Percentiles rank a stretch among this genome's conserved stretches.
Conservation (phyloP, 2,888 invertebrate species). For the Morpho deidamia region DNA sequence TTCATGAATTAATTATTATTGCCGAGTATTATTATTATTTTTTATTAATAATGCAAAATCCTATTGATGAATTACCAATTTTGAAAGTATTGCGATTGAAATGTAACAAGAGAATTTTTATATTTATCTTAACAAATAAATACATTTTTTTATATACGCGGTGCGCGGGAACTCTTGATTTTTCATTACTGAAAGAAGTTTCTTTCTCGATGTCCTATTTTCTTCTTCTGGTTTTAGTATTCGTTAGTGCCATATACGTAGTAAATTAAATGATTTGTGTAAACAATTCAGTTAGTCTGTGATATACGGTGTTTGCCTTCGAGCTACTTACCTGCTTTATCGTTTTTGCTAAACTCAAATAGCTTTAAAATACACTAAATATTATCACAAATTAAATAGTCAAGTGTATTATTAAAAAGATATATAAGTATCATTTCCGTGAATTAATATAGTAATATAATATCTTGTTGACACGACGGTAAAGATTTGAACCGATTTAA, state of each 20-base stretch:
- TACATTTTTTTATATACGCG: background rate
- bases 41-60: conserved; percentile 57
- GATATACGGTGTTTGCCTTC: conserved; percentile 62
- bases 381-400: conserved; percentile 7
- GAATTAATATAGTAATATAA: no score
- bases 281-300: conserved; percentile 71
- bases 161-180: conserved; percentile 12
- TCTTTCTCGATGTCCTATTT: conserved; percentile 35
- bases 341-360: conserved; percentile 22
- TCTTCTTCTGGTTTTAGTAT: conserved; percentile 46
- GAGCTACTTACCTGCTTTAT: conserved; percentile 56
- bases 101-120: conserved; percentile 56
- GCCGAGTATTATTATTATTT: conserved; percentile 63
- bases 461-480: no score
- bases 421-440: no score
- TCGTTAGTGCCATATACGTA: conserved; percentile 71
- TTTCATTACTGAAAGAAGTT: conserved; percentile 34
- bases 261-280: conserved; percentile 52
- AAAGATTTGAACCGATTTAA: no score
- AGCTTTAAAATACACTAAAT: conserved; percentile 21
- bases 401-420: background rate
- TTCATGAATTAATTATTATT: conserved; percentile 61
- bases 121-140: background rate
- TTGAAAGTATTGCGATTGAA: conserved; percentile 74
- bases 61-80: conserved; percentile 58